phyloP scores from a whole-genome alignment of 2,888 invertebrate species.

The Trichopria drosophilae region DNA sequence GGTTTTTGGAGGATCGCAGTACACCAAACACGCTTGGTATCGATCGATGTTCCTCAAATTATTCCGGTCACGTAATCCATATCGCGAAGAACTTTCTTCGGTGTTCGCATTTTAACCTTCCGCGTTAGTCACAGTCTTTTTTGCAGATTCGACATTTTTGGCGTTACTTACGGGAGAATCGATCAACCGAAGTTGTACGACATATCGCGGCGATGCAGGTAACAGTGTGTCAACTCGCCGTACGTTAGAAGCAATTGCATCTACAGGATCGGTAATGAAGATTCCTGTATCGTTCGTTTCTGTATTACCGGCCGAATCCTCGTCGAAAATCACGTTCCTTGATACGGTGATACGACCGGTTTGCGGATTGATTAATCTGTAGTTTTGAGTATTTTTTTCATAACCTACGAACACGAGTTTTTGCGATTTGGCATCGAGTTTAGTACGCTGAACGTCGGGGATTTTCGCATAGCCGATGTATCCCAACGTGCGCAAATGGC shows the following conservation, averaged over 20 bases:
- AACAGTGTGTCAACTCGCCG: too few species aligned
- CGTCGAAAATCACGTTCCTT: conserved; percentile 23
- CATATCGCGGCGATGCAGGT: too few species aligned
- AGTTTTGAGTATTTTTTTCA: conserved; percentile 21
- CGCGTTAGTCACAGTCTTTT: too few species aligned
- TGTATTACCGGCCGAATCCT: neutral
- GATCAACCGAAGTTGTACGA: too few species aligned
- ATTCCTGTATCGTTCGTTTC: too few species aligned
- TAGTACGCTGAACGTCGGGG: conserved; percentile 15
- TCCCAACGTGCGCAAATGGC: too few species aligned
- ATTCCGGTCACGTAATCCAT: neutral
- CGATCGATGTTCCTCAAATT: neutral
- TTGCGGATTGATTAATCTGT: conserved; percentile 17
- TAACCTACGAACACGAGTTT: conserved; percentile 25
- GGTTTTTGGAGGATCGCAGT: neutral
- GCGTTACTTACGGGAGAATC: too few species aligned
- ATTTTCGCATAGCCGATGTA: conserved; percentile 15
- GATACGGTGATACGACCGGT: conserved; percentile 11
- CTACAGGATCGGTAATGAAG: too few species aligned
- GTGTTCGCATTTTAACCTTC: too few species aligned
- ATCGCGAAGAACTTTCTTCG: too few species aligned
- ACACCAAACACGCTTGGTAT: neutral
- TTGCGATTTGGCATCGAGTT: conserved; percentile 25
- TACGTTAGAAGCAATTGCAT: too few species aligned
- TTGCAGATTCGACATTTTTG: too few species aligned